Evolutionary conservation across 1,140 invertebrate genomes (phyloP).

Genomic region (Maconellicoccus hirsutus): DNA sequence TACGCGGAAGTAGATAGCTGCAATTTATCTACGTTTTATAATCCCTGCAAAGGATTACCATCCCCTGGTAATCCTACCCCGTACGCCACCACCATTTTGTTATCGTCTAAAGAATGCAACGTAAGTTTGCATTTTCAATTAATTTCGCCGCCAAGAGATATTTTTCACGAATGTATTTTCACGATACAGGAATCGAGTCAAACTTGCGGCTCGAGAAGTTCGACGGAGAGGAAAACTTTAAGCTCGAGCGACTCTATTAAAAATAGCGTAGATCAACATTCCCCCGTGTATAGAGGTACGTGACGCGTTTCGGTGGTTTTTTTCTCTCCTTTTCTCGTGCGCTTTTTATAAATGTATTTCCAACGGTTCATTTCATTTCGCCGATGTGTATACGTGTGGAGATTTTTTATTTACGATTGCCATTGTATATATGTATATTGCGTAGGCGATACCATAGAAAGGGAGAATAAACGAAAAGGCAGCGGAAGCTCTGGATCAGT

Average conservation of each 20-base stretch:
- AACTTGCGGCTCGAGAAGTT: conserved; percentile 27
- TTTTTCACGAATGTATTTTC: conserved; percentile 18
- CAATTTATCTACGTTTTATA: conserved; percentile 67
- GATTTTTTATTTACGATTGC: not conserved
- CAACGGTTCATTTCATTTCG: not conserved
- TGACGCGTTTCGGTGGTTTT: conserved; percentile 1
- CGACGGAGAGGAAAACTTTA: conserved; percentile 28
- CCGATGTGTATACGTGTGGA: not conserved
- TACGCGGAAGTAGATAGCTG: conserved; percentile 66
- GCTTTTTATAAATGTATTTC: not conserved
- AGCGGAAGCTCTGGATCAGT: conserved; percentile 10
- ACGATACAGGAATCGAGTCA: conserved; percentile 24
- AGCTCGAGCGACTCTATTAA: conserved; percentile 27
- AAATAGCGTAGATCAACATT: conserved; percentile 12
- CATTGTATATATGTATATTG: not conserved
- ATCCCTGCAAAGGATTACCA: conserved; percentile 42
- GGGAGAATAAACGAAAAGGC: conserved; percentile 9
- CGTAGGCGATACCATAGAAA: not conserved
- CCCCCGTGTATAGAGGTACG: conserved; percentile 18
- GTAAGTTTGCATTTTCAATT: conserved; percentile 32
- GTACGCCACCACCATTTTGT: conserved; percentile 69
- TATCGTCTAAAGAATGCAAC: conserved; percentile 35
- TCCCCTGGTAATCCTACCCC: conserved; percentile 53
- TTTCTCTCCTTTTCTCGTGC: not conserved
- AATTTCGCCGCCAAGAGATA: not conserved